phyloP scores from a whole-genome alignment of 2,888 invertebrate species.

The Trissolcus brochymenae region DNA sequence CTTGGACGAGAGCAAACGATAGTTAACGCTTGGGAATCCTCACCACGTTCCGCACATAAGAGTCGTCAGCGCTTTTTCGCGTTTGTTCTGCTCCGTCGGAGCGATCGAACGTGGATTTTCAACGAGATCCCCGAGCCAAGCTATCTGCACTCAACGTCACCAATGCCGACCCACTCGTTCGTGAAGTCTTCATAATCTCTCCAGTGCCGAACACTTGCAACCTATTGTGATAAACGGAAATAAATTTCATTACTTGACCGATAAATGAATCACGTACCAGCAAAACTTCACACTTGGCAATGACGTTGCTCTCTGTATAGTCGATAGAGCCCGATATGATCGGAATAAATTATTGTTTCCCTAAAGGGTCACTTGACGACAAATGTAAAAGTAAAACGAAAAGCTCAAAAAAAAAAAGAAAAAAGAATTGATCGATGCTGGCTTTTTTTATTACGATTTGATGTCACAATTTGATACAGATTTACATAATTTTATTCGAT shows the following conservation, averaged over 20 bases:
- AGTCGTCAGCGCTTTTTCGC: conserved; percentile 61
- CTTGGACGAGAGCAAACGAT: conserved; percentile 56
- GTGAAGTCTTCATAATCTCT: conserved; percentile 54
- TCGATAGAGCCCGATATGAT: not conserved
- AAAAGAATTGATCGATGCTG: too few relatives aligned
- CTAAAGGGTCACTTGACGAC: not conserved
- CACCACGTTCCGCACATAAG: conserved; percentile 51
- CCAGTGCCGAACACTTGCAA: conserved; percentile 39
- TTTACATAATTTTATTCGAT: too few relatives aligned
- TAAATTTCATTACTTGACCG: conserved; percentile 38
- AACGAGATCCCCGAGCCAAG: conserved; percentile 46
- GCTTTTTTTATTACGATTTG: too few relatives aligned
- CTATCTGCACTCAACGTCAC: conserved; percentile 47
- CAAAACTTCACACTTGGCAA: conserved; percentile 25
- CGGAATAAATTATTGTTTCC: too few relatives aligned
- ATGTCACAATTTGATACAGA: too few relatives aligned
- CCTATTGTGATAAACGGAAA: conserved; percentile 42
- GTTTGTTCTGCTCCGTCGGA: conserved; percentile 53
- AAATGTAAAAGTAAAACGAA: too few relatives aligned
- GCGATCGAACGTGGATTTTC: conserved; percentile 53
- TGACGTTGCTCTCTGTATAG: not conserved
- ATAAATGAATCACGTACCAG: conserved; percentile 35
- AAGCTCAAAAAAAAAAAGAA: not conserved
- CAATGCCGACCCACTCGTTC: conserved; percentile 28
- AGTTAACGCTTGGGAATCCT: conserved; percentile 50